A percentile compares a stretch with the other conserved stretches of the same genome.
These are phyloP conservation scores for Meriones psammophilus DNA, from an alignment of 2,797 vertebrate genomes.

Conservation along the genomic window DNA sequence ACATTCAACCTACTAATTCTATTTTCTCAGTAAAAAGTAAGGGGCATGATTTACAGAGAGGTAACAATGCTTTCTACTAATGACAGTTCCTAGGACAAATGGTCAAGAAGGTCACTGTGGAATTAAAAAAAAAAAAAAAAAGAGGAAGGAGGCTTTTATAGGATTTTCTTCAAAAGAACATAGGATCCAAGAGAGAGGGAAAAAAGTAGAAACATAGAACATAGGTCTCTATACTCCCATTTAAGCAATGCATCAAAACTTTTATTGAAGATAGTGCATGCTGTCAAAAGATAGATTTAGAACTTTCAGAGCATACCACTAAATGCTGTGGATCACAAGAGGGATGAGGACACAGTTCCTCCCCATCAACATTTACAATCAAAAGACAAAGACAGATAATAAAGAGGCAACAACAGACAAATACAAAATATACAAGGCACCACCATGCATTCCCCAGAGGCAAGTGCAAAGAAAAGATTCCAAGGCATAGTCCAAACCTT, in stretches of 20 bases:
- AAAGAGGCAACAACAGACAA: constrained; percentile 31
- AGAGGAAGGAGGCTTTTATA: constrained; percentile 24
- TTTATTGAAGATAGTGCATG: constrained; percentile 70
- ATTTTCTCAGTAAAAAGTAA: constrained; percentile 62
- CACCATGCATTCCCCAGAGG: background rate
- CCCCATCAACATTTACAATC: constrained; percentile 26
- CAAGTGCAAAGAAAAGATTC: background rate
- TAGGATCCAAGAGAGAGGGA: constrained; percentile 2
- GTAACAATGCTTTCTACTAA: constrained; percentile 70
- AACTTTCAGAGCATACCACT: constrained; percentile 35
- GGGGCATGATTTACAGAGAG: constrained; percentile 25
- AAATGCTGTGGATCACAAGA: constrained; percentile 64
- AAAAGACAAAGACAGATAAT: constrained; percentile 60
- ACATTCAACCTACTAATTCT: constrained; percentile 62
- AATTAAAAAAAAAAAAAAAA: constrained; percentile 59
- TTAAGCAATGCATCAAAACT: constrained; percentile 78
- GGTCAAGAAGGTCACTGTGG: constrained; percentile 68
- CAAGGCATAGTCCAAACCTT: background rate
- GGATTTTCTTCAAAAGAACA: constrained; percentile 69
- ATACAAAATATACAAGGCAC: background rate
- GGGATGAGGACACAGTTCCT: background rate
- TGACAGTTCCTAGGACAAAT: constrained; percentile 58
- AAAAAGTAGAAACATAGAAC: constrained; percentile 69
- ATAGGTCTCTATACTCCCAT: constrained; percentile 61
- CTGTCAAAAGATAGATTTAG: constrained; percentile 67